phyloP scores from a whole-genome alignment of 2,888 invertebrate species.

The Diplolepis rosae region DNA sequence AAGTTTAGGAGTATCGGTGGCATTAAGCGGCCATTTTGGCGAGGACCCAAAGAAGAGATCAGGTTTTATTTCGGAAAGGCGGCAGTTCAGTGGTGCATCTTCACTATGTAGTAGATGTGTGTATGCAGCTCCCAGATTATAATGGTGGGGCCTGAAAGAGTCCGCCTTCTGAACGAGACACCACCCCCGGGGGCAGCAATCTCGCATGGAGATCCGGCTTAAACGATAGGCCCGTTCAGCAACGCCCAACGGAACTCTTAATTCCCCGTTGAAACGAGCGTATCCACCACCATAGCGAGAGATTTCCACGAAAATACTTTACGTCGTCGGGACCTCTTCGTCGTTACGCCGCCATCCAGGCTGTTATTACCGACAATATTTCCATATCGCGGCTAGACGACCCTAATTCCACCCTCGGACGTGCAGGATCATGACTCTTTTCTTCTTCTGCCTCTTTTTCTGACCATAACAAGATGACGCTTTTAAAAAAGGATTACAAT shows the following conservation, averaged over 20 bases:
- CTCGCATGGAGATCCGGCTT: constrained; percentile 72
- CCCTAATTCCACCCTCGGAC: constrained; percentile 64
- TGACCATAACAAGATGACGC: constrained; percentile 36
- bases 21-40: constrained; percentile 27
- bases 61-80: constrained; percentile 33
- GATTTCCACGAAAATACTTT: constrained; percentile 71
- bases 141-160: constrained; percentile 56
- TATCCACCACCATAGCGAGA: constrained; percentile 47
- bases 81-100: constrained; percentile 43
- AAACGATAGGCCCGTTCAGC: constrained; percentile 72
- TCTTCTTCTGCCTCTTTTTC: constrained; percentile 18
- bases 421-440: constrained; percentile 30
- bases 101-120: constrained; percentile 31
- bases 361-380: constrained; percentile 66
- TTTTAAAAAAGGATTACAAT: constrained; percentile 40
- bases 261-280: constrained; percentile 63
- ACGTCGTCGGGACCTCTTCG: constrained; percentile 52
- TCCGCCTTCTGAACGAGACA: constrained; percentile 62
- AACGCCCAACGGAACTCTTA: constrained; percentile 70
- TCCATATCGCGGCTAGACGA: constrained; percentile 72
- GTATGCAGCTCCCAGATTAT: constrained; percentile 44
- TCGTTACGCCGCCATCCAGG: constrained; percentile 46
- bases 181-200: constrained; percentile 65
- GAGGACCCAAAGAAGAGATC: constrained; percentile 20
- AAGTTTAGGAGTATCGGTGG: constrained; percentile 26